Conservation (phyloP, 2,113 vertebrate species). For the Pongo pygmaeus region DNA sequence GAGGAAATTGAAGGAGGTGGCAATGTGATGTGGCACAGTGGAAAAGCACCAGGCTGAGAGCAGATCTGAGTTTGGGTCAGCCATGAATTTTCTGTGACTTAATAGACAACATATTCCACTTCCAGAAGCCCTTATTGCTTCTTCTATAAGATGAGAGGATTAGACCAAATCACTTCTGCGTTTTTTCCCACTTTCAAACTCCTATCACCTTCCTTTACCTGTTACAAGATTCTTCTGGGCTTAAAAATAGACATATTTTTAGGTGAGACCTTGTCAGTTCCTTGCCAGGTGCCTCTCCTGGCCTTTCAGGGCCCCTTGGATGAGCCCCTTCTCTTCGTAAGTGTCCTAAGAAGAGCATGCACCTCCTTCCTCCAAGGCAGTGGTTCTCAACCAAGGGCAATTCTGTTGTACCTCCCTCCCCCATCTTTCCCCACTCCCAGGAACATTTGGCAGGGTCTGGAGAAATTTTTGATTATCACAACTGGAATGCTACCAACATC, state of each 20-base stretch:
- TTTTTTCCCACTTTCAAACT: not conserved
- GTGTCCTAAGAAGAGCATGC: not conserved
- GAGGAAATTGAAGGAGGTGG: not conserved
- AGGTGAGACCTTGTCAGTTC: not conserved
- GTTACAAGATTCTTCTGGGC: not conserved
- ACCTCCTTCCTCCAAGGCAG: not conserved
- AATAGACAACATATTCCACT: not conserved
- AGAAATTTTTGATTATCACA: not conserved
- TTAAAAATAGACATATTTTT: slow-evolving; percentile 25
- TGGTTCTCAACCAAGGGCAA: not conserved
- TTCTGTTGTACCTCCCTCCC: not conserved
- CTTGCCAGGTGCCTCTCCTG: not conserved
- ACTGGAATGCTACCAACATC: not conserved
- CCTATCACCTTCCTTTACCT: not conserved
- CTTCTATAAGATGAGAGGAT: not conserved
- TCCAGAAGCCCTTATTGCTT: not conserved
- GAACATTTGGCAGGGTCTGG: not conserved
- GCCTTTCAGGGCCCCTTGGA: not conserved
- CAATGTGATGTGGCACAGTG: not conserved
- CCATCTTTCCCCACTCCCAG: not conserved
- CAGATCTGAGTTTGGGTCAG: not conserved
- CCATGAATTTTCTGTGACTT: not conserved
- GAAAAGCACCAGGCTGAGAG: not conserved
- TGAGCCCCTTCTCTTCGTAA: not conserved
- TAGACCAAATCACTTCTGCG: not conserved